Base-by-base conservation (phyloP, 2,888 invertebrate species). In the Onthophagus sagittarius region DNA sequence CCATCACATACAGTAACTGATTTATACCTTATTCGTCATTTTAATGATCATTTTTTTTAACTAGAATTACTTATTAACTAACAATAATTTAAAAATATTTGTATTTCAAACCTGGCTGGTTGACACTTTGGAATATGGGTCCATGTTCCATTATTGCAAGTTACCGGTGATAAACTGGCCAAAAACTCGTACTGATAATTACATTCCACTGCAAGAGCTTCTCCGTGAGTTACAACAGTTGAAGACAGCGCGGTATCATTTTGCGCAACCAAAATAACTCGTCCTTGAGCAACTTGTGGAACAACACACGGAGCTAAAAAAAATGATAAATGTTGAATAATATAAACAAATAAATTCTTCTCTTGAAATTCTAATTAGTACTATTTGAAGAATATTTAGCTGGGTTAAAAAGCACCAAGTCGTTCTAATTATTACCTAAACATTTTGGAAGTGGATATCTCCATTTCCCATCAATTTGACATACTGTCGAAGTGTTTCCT, bases 111-210 rank as follows among this genome's bases (percentile, higher is more conserved):
- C 91, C 95, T 89, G 81, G 98, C 90, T 77, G 94, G 92, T 75
- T 92, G 90, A 81, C 94, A 94, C 73, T 92, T 90, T 3, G 98
- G 98, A 78, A 97, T 94, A 76, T 95, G 93, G 0, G 96, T 94
- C 98, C 98, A 99, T 0, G 97, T 95, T 0, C 98, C 98, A 81
- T 98, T 98, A 83, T 94, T 93, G 83, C 99, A 99, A 0, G 92
- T 91, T 0, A 96, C 94, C 0, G 91, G 90, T 3, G 92, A 91
- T 0, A 91, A 88, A 77, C 92, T 91, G 69, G 90, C 92, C 0
- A 93, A 90, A 79, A 94, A 95, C 84, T 97, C 96, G 82, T 94
- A 96, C 79, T 94, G 92, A 73, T 91, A 89, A 76, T 95, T 92
- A 80, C 98, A 98, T 72, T 92, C 91, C 0, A 98, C 95, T 5